A percentile compares a stretch with the other conserved stretches of the same genome.
phyloP scores from a whole-genome alignment of 2,888 invertebrate genomes.

The Malthinus seriepunctatus region DNA sequence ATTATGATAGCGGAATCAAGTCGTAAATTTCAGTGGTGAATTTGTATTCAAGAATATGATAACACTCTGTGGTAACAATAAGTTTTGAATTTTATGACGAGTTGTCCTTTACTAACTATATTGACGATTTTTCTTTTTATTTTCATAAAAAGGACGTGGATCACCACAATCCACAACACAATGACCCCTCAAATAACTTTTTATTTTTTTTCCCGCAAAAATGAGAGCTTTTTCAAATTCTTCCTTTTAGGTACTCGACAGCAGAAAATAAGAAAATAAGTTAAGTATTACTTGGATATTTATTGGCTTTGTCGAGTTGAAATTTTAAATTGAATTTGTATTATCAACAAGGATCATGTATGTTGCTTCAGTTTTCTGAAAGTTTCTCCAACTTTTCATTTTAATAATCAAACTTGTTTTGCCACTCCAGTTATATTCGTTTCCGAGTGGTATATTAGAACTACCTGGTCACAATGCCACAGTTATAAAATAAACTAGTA shows the following conservation, averaged over 20 bases:
- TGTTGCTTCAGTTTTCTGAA: too few species aligned
- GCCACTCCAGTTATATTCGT: too few species aligned
- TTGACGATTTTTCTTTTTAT: conserved; percentile 20
- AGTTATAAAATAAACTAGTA: too few species aligned
- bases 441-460: too few species aligned
- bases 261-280: too few species aligned
- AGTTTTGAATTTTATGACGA: conserved; percentile 27
- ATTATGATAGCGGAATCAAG: conserved; percentile 32
- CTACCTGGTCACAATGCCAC: too few species aligned
- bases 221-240: background rate
- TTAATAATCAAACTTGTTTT: too few species aligned
- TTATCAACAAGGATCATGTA: background rate
- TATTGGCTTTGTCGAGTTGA: too few species aligned
- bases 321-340: background rate
- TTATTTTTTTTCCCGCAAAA: background rate
- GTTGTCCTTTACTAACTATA: conserved; percentile 26
- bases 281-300: too few species aligned
- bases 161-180: conserved; percentile 1
- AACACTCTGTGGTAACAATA: conserved; percentile 30
- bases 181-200: background rate
- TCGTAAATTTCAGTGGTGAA: conserved; percentile 34
- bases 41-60: conserved; percentile 33
- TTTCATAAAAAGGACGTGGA: conserved; percentile 3
- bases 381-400: too few species aligned
- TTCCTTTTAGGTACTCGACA: too few species aligned